Conservation (phyloP, 1,140 invertebrate genomes). For the Apolygus lucorum region DNA sequence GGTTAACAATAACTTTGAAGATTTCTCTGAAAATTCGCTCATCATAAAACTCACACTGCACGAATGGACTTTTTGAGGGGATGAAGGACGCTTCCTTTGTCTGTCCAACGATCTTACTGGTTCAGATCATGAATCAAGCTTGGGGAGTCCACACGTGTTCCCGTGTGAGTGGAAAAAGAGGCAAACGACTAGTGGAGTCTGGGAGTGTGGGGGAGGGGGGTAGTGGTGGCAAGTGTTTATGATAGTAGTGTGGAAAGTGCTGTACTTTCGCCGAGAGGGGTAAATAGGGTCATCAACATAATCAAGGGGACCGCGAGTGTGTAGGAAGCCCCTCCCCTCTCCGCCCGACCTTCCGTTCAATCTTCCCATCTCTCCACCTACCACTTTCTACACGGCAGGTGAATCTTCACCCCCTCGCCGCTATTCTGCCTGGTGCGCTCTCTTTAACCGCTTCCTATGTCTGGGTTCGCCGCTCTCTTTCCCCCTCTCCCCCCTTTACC, state of each 20-base stretch:
- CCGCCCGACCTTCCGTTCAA: background rate
- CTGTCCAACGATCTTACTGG: too few relatives aligned
- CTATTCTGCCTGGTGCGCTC: too few relatives aligned
- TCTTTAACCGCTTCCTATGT: background rate
- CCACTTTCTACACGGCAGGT: background rate
- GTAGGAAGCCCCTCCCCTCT: background rate
- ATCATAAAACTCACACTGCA: too few relatives aligned
- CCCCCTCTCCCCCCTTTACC: background rate
- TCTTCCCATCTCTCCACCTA: background rate
- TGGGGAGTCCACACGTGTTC: too few relatives aligned
- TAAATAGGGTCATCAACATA: constrained; percentile 16
- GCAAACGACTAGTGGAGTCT: too few relatives aligned
- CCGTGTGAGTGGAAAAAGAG: too few relatives aligned
- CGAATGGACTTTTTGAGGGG: too few relatives aligned
- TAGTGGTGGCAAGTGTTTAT: background rate
- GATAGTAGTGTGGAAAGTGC: constrained; percentile 13
- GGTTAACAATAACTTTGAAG: too few relatives aligned
- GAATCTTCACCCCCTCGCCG: constrained; percentile 2
- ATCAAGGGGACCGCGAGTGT: constrained; percentile 5
- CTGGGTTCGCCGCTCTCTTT: background rate
- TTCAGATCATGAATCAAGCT: too few relatives aligned
- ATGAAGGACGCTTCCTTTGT: too few relatives aligned
- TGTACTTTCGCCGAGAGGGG: constrained; percentile 5
- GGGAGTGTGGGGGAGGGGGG: too few relatives aligned
- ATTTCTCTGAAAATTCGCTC: too few relatives aligned